These are phyloP conservation scores for Sebastes hubbsi DNA, from an alignment of 2,797 vertebrate genomes.

Conservation along the genomic window DNA sequence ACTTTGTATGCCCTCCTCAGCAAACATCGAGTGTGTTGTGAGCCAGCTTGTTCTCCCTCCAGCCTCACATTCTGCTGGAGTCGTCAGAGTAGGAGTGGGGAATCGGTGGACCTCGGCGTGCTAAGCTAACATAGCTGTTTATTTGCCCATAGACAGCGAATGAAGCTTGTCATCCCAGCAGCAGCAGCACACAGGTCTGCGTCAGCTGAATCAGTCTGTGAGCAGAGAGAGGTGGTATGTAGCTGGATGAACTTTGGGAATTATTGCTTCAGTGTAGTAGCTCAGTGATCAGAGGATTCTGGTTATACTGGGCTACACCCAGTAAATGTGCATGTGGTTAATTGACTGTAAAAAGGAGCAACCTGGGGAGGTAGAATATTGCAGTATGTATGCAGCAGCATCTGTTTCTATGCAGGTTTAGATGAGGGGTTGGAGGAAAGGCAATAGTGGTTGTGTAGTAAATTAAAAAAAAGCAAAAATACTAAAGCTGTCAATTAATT, in stretches of 20 bases:
- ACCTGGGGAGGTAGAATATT: background rate
- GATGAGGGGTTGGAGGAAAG: background rate
- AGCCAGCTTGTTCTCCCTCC: conserved; percentile 27
- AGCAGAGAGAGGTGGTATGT: conserved; percentile 37
- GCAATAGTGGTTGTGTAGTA: background rate
- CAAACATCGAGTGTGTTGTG: conserved; percentile 22
- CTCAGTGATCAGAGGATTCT: background rate
- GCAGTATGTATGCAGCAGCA: background rate
- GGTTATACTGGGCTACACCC: background rate
- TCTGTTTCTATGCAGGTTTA: background rate
- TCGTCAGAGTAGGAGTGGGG: background rate
- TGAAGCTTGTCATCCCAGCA: conserved; percentile 47
- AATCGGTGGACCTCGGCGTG: conserved; percentile 5
- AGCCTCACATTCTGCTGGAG: conserved; percentile 20
- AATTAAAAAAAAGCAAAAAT: background rate
- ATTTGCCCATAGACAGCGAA: conserved; percentile 46
- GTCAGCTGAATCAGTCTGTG: conserved; percentile 59
- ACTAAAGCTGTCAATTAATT: too few species aligned
- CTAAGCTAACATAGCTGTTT: conserved; percentile 42
- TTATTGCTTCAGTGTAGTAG: background rate
- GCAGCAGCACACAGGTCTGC: conserved; percentile 17
- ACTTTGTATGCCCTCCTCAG: conserved; percentile 53
- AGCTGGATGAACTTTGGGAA: conserved; percentile 28
- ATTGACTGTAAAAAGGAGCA: background rate
- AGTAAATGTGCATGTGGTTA: background rate